phyloP scores from a whole-genome alignment of 2,888 invertebrate species.

The Venusia cambrica region DNA sequence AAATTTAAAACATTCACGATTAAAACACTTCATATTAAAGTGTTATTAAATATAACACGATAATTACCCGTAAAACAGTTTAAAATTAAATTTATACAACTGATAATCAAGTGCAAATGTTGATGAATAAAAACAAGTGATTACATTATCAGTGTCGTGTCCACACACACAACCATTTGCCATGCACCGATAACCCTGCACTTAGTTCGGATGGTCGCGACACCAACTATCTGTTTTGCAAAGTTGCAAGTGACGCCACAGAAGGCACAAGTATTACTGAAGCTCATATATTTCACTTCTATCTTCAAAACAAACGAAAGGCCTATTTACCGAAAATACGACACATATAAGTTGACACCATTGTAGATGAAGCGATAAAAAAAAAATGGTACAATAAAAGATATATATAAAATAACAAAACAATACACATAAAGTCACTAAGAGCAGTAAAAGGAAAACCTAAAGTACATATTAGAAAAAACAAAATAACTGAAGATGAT shows the following conservation, averaged over 20 bases:
- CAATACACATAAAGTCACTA: no score
- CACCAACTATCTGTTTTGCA: slow-evolving; percentile 63
- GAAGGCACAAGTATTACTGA: no score
- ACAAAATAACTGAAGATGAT: no score
- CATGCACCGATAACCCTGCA: slow-evolving; percentile 68
- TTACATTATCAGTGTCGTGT: slow-evolving; percentile 45
- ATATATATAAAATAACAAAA: no score
- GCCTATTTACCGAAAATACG: no score
- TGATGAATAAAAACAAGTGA: slow-evolving; percentile 44
- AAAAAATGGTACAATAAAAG: slow-evolving; percentile 7
- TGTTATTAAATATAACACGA: neutral
- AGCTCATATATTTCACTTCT: no score
- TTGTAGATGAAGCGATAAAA: no score
- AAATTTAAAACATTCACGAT: no score
- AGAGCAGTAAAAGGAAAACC: no score
- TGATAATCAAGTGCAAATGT: slow-evolving; percentile 25
- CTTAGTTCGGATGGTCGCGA: slow-evolving; percentile 40
- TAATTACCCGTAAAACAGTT: neutral
- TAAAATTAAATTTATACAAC: slow-evolving; percentile 24
- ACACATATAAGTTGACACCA: no score
- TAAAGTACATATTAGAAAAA: no score
- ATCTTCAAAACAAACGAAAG: no score
- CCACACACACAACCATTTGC: slow-evolving; percentile 55
- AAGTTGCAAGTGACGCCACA: slow-evolving; percentile 41
- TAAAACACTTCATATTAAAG: neutral